Conservation (phyloP, 2,888 invertebrate genomes). For the Drosophila flavopinicola region DNA sequence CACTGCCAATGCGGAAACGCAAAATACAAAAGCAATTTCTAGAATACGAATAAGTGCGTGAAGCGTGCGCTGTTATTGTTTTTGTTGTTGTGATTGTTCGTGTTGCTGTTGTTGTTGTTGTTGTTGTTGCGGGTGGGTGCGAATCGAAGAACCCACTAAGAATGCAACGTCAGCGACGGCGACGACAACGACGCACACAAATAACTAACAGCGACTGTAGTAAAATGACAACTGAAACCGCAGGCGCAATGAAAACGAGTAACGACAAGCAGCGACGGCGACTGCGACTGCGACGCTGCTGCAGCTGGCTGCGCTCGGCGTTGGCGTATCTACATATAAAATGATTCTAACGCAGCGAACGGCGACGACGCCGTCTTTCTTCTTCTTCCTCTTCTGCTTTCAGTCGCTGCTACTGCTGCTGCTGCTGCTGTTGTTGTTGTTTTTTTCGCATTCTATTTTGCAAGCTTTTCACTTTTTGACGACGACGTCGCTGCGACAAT, state of each 20-base stretch:
- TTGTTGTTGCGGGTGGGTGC: slow-evolving; percentile 19
- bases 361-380: slow-evolving; percentile 18
- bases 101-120: slow-evolving; percentile 43
- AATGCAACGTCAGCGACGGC: slow-evolving; percentile 66
- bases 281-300: slow-evolving; percentile 30
- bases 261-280: slow-evolving; percentile 43
- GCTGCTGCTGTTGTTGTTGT: slow-evolving; percentile 6
- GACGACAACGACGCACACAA: slow-evolving; percentile 71
- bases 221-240: slow-evolving; percentile 79
- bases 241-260: slow-evolving; percentile 77
- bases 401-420: neutral
- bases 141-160: slow-evolving; percentile 67
- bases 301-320: slow-evolving; percentile 49
- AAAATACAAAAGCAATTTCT: slow-evolving; percentile 27
- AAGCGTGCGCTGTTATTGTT: slow-evolving; percentile 30
- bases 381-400: neutral
- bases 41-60: slow-evolving; percentile 14
- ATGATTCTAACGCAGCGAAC: slow-evolving; percentile 54
- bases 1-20: too few species aligned
- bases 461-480: slow-evolving; percentile 71
- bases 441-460: slow-evolving; percentile 48
- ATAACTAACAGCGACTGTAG: slow-evolving; percentile 77
- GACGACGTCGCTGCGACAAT: slow-evolving; percentile 50
- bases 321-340: slow-evolving; percentile 43
- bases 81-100: slow-evolving; percentile 26